phyloP scores from a whole-genome alignment of 2,888 invertebrate species.

The Rotaria socialis region DNA sequence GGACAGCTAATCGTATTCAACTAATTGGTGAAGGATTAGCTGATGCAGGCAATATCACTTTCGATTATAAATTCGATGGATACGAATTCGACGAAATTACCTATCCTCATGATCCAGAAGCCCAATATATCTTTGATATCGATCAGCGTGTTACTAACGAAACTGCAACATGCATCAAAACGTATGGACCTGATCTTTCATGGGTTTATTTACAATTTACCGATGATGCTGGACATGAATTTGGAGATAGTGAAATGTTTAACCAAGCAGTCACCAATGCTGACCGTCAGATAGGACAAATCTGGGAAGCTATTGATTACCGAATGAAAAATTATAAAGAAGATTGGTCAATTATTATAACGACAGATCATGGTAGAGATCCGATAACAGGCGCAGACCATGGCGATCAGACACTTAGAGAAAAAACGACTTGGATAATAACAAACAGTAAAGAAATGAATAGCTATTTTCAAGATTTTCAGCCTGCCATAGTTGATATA shows the following conservation, averaged over 20 bases:
- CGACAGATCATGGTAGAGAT: not conserved
- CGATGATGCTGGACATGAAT: not conserved
- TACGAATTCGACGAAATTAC: not conserved
- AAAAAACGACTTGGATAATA: constrained; percentile 2
- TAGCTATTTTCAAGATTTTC: not conserved
- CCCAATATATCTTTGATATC: not conserved
- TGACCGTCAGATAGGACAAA: not conserved
- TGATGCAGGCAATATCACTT: not conserved
- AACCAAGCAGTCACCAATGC: not conserved
- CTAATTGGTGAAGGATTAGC: not conserved
- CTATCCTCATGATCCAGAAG: not conserved
- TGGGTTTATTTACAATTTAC: constrained; percentile 20
- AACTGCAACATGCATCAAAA: not conserved
- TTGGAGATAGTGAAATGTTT: not conserved
- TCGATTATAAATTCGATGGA: constrained; percentile 12
- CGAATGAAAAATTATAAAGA: not conserved
- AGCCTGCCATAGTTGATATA: constrained; percentile 2
- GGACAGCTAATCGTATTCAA: not conserved
- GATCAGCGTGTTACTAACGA: not conserved
- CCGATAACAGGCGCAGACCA: not conserved
- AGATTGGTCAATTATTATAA: not conserved
- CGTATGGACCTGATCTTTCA: not conserved
- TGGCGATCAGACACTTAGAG: not conserved
- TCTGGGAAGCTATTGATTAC: constrained; percentile 15
- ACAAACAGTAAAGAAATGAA: not conserved